Evolutionary conservation across 2,888 invertebrate species (phyloP).

Genomic region (Eupelmus urozonus): DNA sequence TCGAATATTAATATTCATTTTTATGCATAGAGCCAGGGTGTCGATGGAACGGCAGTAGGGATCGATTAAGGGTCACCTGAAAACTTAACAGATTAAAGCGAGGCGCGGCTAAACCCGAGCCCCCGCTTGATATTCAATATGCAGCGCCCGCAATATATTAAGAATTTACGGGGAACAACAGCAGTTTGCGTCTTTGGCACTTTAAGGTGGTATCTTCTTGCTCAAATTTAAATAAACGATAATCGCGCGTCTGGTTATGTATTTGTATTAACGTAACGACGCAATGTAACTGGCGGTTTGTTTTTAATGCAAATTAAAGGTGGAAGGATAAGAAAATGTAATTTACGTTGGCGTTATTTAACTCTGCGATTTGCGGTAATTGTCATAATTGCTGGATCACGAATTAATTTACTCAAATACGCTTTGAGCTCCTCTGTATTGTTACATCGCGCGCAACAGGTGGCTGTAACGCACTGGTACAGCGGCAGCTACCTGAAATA

Average conservation of each 20-base stretch:
- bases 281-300: no score
- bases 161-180: neutral
- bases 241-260: no score
- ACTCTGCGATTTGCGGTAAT: neutral
- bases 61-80: constrained; percentile 29
- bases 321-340: no score
- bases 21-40: neutral
- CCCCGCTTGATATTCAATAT: constrained; percentile 37
- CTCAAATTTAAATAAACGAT: neutral
- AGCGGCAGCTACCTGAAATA: neutral
- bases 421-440: constrained; percentile 26
- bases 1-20: constrained; percentile 46
- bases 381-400: constrained; percentile 18
- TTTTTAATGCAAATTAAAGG: no score
- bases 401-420: constrained; percentile 29
- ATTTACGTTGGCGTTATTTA: neutral
- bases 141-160: constrained; percentile 2
- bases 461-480: constrained; percentile 46
- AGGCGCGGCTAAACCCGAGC: neutral
- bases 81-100: constrained; percentile 12
- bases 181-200: neutral
- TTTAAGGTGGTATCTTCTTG: neutral
- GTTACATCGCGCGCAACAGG: constrained; percentile 54
- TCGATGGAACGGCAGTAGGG: constrained; percentile 10
- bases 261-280: no score